A percentile compares a stretch with the other conserved stretches of the same genome.
Conservation (phyloP, 2,888 invertebrate genomes). For the Heliconius charithonia region DNA sequence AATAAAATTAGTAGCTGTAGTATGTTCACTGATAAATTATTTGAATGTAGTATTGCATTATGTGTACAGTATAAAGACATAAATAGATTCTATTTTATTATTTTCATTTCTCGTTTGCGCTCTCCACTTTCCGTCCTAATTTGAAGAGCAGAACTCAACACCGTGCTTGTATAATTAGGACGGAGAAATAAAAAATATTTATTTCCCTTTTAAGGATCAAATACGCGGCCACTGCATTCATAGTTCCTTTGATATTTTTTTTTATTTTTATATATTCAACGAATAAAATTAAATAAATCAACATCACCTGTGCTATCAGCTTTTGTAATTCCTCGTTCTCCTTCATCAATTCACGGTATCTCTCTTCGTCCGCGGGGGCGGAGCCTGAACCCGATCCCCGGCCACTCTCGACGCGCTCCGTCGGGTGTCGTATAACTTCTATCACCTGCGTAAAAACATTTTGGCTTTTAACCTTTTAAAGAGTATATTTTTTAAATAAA, state of each 20-base stretch:
- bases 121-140: background rate
- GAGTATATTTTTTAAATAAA: constrained; percentile 1
- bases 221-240: background rate
- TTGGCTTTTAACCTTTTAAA: constrained; percentile 8
- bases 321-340: constrained; percentile 99
- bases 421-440: constrained; percentile 94
- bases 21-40: too few relatives aligned
- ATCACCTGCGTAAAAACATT: constrained; percentile 85
- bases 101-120: too few relatives aligned
- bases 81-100: too few relatives aligned
- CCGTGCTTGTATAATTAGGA: too few relatives aligned
- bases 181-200: too few relatives aligned
- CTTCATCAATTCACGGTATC: constrained; percentile 94
- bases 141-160: too few relatives aligned
- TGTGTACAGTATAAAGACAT: too few relatives aligned
- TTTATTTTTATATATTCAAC: too few relatives aligned
- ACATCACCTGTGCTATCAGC: constrained; percentile 91
- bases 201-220: background rate
- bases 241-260: too few relatives aligned
- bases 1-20: background rate
- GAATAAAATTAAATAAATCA: background rate
- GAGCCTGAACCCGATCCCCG: constrained; percentile 93
- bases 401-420: constrained; percentile 93
- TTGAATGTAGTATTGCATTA: too few relatives aligned
- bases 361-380: constrained; percentile 95